A percentile compares a stretch with the other conserved stretches of the same genome.
Evolutionary conservation across 2,888 invertebrate genomes (phyloP).

Genomic region (Drosophila hamatofila): DNA sequence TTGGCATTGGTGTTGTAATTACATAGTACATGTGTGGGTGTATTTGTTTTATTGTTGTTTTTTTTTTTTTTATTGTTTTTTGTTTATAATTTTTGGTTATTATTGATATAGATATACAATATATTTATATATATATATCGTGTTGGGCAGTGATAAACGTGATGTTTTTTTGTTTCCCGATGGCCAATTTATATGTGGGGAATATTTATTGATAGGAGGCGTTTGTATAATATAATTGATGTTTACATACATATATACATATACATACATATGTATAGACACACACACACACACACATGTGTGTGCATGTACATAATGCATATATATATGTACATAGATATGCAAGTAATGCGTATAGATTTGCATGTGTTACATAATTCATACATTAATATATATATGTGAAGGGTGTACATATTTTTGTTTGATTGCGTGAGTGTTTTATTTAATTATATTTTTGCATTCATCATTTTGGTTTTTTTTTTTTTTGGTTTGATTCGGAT

Average conservation of each 20-base stretch:
- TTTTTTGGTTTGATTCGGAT: slow-evolving; percentile 66
- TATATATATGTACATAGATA: slow-evolving; percentile 31
- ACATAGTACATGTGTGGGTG: slow-evolving; percentile 40
- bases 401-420: slow-evolving; percentile 46
- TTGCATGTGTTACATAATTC: slow-evolving; percentile 50
- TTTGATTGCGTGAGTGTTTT: slow-evolving; percentile 59
- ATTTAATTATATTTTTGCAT: slow-evolving; percentile 67
- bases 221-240: slow-evolving; percentile 26
- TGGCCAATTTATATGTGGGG: slow-evolving; percentile 36
- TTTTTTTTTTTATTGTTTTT: neutral
- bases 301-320: slow-evolving; percentile 27
- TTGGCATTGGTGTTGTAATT: slow-evolving; percentile 46
- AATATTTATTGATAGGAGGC: slow-evolving; percentile 29
- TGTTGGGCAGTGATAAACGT: slow-evolving; percentile 40
- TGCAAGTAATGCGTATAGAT: slow-evolving; percentile 32
- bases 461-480: slow-evolving; percentile 58
- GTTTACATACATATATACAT: slow-evolving; percentile 18
- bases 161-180: slow-evolving; percentile 36
- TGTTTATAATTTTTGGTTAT: slow-evolving; percentile 12
- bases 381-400: slow-evolving; percentile 54
- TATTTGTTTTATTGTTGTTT: slow-evolving; percentile 9
- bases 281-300: slow-evolving; percentile 26
- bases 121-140: slow-evolving; percentile 30
- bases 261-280: slow-evolving; percentile 27
- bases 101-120: slow-evolving; percentile 33